Conservation (phyloP, 2,888 invertebrate species). For the Cyclophora punctaria region DNA sequence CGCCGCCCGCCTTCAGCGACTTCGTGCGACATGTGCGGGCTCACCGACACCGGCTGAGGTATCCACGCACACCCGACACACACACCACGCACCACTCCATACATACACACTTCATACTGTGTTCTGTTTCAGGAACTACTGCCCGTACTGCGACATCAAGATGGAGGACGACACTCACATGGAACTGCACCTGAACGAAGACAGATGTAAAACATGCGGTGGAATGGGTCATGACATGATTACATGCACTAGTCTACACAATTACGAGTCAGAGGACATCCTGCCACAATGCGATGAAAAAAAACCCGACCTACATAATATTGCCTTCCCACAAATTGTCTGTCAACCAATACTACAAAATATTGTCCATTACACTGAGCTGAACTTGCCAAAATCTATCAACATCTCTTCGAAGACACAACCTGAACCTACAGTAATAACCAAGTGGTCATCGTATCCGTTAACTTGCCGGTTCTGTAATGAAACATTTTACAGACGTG, state of each 20-base stretch:
- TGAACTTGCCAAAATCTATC: too few relatives aligned
- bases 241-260: neutral
- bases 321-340: too few relatives aligned
- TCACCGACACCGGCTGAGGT: neutral
- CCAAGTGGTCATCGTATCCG: slow-evolving; percentile 5
- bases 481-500: neutral
- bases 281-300: too few relatives aligned
- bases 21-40: slow-evolving; percentile 6
- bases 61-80: too few relatives aligned
- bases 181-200: neutral
- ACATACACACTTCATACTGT: too few relatives aligned
- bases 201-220: slow-evolving; percentile 3
- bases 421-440: neutral
- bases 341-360: too few relatives aligned
- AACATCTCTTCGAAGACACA: neutral
- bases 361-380: too few relatives aligned
- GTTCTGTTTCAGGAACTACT: slow-evolving; percentile 4
- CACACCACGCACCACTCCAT: too few relatives aligned
- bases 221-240: neutral
- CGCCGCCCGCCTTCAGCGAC: neutral
- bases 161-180: neutral
- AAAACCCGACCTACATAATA: too few relatives aligned
- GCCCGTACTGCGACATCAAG: slow-evolving; percentile 5
- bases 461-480: slow-evolving; percentile 5
- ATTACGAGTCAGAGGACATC: too few relatives aligned